Conservation (phyloP, 1,140 invertebrate species). For the Lepidotrigona ventralis region DNA sequence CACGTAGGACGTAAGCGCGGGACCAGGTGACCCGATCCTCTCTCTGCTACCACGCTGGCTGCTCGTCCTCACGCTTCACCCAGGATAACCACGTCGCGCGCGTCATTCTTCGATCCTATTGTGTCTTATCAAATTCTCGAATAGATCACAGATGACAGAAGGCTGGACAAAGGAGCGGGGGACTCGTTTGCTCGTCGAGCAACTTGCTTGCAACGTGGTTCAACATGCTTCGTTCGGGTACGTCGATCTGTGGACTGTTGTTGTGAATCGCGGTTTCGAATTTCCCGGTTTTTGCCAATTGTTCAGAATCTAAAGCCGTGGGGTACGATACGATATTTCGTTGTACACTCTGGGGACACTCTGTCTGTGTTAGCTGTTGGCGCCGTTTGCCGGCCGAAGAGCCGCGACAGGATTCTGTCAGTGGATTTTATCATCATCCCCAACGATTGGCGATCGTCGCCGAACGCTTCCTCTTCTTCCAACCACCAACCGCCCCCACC, state of each 20-base stretch:
- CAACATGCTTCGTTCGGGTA: background rate
- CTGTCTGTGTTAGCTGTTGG: background rate
- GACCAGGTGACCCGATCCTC: background rate
- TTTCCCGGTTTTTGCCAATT: too few species aligned
- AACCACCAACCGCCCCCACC: conserved; percentile 55
- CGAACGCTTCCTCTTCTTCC: conserved; percentile 30
- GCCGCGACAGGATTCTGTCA: conserved; percentile 13
- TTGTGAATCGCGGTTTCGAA: background rate
- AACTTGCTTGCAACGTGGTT: too few species aligned
- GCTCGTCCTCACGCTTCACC: conserved; percentile 15
- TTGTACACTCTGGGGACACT: background rate
- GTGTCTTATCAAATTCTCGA: background rate
- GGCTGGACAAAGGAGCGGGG: background rate
- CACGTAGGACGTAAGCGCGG: conserved; percentile 57
- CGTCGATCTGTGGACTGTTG: background rate
- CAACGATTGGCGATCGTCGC: conserved; percentile 33
- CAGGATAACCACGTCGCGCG: conserved; percentile 24
- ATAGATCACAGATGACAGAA: background rate
- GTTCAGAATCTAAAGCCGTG: too few species aligned
- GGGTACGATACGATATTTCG: background rate
- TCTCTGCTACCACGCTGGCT: conserved; percentile 16
- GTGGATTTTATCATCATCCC: conserved; percentile 28
- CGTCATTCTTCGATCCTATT: background rate
- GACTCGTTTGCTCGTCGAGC: too few species aligned
- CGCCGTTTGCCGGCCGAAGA: conserved; percentile 1